phyloP scores from a whole-genome alignment of 1,140 invertebrate species.

The Trachymyrmex septentrionalis region DNA sequence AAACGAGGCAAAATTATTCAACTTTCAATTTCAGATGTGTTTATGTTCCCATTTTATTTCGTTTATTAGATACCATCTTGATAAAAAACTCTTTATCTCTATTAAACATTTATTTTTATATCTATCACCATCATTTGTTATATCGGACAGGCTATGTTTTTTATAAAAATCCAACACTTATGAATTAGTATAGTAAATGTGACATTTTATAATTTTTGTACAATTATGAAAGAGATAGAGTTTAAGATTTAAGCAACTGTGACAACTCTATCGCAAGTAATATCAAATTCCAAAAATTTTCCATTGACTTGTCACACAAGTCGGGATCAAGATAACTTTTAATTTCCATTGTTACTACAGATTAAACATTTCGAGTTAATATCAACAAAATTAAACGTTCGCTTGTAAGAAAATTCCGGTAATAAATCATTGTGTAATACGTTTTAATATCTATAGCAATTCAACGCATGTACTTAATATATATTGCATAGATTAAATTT shows the following conservation, averaged over 20 bases:
- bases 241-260: background rate
- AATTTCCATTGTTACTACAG: background rate
- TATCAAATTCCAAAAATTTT: conserved; percentile 43
- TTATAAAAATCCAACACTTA: background rate
- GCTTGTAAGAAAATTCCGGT: background rate
- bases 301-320: conserved; percentile 22
- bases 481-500: conserved; percentile 4
- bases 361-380: background rate
- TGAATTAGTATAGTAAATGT: background rate
- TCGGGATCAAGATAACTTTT: background rate
- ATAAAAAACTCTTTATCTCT: background rate
- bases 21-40: background rate
- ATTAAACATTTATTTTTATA: conserved; percentile 3
- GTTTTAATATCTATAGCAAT: background rate
- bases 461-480: background rate
- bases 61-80: background rate
- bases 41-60: background rate
- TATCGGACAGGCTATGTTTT: background rate
- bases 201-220: background rate
- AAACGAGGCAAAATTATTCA: background rate
- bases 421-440: conserved; percentile 32
- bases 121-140: background rate
- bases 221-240: background rate
- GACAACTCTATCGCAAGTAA: background rate
- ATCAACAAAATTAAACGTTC: conserved; percentile 13